phyloP scores from a whole-genome alignment of 2,797 vertebrate genomes.

The Jordanella pulchra region DNA sequence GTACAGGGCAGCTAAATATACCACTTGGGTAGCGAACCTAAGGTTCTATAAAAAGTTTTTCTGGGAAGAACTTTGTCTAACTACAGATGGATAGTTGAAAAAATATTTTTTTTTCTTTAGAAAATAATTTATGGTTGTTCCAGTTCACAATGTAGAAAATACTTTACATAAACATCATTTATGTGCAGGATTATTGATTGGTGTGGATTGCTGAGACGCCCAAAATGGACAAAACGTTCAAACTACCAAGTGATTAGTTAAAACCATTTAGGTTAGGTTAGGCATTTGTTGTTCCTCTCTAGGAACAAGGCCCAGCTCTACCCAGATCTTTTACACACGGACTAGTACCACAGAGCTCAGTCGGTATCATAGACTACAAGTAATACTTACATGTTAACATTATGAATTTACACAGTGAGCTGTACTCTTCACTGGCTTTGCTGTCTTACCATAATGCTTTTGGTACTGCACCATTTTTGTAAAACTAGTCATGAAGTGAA shows the following conservation, averaged over 20 bases:
- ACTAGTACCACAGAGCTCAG: neutral
- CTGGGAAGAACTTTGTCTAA: no score
- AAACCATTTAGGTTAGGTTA: no score
- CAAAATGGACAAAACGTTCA: neutral
- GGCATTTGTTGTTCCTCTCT: no score
- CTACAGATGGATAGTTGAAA: no score
- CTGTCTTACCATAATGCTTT: neutral
- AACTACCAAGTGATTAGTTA: neutral
- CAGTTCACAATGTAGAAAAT: neutral
- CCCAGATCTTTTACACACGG: neutral
- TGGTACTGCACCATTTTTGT: neutral
- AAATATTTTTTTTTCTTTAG: no score
- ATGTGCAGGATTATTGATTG: neutral
- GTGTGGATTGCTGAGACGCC: neutral
- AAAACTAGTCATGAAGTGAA: neutral
- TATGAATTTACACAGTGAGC: neutral
- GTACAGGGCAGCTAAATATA: no score
- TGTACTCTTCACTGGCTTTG: neutral
- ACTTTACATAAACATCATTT: neutral
- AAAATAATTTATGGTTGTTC: neutral
- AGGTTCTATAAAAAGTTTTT: no score
- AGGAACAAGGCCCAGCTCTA: neutral
- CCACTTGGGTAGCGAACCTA: no score
- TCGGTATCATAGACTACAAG: neutral
- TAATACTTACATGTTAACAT: no score